A percentile compares a stretch with the other conserved stretches of the same genome.
Conservation (phyloP, 2,888 invertebrate species). For the Agriotes lineatus region DNA sequence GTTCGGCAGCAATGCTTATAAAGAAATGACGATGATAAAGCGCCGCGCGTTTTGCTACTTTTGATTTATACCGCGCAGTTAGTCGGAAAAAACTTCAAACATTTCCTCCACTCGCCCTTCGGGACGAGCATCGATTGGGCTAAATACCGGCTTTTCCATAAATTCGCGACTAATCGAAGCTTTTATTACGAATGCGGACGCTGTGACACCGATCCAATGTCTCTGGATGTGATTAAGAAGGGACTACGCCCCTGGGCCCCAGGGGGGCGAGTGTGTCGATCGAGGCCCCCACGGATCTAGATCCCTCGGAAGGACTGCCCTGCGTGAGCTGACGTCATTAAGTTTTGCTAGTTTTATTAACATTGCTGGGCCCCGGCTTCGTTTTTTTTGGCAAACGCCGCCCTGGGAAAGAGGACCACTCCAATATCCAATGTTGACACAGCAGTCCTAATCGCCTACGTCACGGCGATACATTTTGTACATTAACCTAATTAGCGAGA, state of each 20-base stretch:
- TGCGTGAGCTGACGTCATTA: slow-evolving; percentile 31
- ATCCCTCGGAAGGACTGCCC: slow-evolving; percentile 26
- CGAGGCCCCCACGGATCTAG: slow-evolving; percentile 36
- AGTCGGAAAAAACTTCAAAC: slow-evolving; percentile 41
- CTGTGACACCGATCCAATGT: slow-evolving; percentile 38
- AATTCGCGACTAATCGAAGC: slow-evolving; percentile 38
- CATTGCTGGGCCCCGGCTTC: background rate
- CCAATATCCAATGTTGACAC: too few species aligned
- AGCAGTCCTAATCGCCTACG: too few species aligned
- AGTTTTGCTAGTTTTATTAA: slow-evolving; percentile 29
- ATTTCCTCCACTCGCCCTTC: slow-evolving; percentile 27
- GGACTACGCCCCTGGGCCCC: slow-evolving; percentile 41
- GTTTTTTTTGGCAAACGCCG: too few species aligned
- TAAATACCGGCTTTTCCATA: slow-evolving; percentile 33
- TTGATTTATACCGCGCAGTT: slow-evolving; percentile 43
- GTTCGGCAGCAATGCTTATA: slow-evolving; percentile 42
- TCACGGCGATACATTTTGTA: too few species aligned
- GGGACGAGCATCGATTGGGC: slow-evolving; percentile 16
- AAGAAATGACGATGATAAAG: slow-evolving; percentile 46
- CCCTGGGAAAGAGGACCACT: too few species aligned
- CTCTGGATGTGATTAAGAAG: slow-evolving; percentile 44
- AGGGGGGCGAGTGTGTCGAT: slow-evolving; percentile 41
- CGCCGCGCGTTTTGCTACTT: slow-evolving; percentile 42
- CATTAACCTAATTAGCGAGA: too few species aligned
- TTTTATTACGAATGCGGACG: slow-evolving; percentile 40